These are phyloP conservation scores for Chrosomus eos DNA, from an alignment of 2,797 vertebrate species.

Conservation along the genomic window DNA sequence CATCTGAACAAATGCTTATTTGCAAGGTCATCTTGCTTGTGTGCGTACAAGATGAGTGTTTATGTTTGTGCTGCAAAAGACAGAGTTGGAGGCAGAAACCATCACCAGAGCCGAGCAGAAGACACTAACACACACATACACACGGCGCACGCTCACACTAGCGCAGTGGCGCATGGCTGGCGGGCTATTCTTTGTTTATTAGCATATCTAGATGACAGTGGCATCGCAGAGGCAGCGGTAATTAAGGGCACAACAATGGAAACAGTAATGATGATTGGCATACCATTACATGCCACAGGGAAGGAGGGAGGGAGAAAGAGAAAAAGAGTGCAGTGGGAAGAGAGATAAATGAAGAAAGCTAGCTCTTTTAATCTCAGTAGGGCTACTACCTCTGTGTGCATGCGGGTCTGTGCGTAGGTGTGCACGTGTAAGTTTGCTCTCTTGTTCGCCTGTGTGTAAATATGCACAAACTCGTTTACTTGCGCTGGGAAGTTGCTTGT, in stretches of 20 bases:
- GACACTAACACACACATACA: conserved; percentile 9
- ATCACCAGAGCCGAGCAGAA: conserved; percentile 31
- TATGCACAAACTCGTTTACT: conserved; percentile 24
- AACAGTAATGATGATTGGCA: conserved; percentile 64
- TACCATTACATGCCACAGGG: conserved; percentile 56
- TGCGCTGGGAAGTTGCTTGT: conserved; percentile 26
- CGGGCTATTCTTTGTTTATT: conserved; percentile 62
- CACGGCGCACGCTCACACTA: conserved; percentile 5
- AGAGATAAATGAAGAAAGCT: conserved; percentile 49
- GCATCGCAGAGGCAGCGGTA: conserved; percentile 60
- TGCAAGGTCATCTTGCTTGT: conserved; percentile 21
- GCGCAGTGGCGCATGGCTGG: conserved; percentile 52
- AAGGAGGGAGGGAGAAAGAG: conserved; percentile 28
- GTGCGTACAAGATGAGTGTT: neutral
- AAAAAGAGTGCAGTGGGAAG: conserved; percentile 23
- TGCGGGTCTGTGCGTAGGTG: conserved; percentile 19
- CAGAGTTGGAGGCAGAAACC: conserved; percentile 29
- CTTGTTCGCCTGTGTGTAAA: conserved; percentile 32
- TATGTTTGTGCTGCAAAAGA: conserved; percentile 25
- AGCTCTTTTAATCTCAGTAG: conserved; percentile 46
- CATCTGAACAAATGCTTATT: conserved; percentile 8
- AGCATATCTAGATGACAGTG: conserved; percentile 65
- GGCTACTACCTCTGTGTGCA: conserved; percentile 15
- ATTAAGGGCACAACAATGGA: conserved; percentile 62
- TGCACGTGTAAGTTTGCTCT: conserved; percentile 11